phyloP scores from a whole-genome alignment of 2,797 vertebrate species.

The Nyctalus aviator region DNA sequence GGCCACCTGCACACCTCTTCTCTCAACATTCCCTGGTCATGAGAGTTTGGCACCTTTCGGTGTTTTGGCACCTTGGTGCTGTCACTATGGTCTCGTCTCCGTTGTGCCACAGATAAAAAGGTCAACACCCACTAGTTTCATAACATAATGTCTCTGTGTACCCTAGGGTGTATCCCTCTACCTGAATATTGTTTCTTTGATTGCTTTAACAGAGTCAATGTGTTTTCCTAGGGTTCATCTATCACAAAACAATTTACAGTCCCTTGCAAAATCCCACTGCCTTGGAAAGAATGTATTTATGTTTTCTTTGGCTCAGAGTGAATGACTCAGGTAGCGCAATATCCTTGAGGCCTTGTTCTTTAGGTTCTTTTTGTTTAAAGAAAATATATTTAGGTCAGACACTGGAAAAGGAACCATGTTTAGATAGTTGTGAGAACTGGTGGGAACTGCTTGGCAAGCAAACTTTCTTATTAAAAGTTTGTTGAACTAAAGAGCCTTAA shows the following conservation, averaged over 20 bases:
- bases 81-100: slow-evolving; percentile 33
- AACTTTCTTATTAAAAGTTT: slow-evolving; percentile 52
- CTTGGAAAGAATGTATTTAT: slow-evolving; percentile 73
- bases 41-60: background rate
- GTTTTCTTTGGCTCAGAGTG: slow-evolving; percentile 65
- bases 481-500: background rate
- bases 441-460: slow-evolving; percentile 56
- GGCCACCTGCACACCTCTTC: background rate
- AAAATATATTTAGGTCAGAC: slow-evolving; percentile 74
- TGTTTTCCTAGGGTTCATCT: slow-evolving; percentile 70
- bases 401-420: slow-evolving; percentile 63
- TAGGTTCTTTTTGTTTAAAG: slow-evolving; percentile 72
- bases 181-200: slow-evolving; percentile 70
- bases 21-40: background rate
- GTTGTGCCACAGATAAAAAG: background rate
- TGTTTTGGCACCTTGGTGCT: background rate
- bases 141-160: slow-evolving; percentile 59
- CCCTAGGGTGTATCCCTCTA: slow-evolving; percentile 67
- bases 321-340: slow-evolving; percentile 63
- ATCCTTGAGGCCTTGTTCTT: slow-evolving; percentile 73
- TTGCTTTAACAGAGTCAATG: slow-evolving; percentile 65
- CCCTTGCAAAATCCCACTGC: slow-evolving; percentile 48
- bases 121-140: slow-evolving; percentile 45
- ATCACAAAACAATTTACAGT: slow-evolving; percentile 78
- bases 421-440: slow-evolving; percentile 50